A percentile compares a stretch with the other conserved stretches of the same genome.
phyloP scores from a whole-genome alignment of 35 echinoderm and acorn worm species.

The Anneissia japonica region DNA sequence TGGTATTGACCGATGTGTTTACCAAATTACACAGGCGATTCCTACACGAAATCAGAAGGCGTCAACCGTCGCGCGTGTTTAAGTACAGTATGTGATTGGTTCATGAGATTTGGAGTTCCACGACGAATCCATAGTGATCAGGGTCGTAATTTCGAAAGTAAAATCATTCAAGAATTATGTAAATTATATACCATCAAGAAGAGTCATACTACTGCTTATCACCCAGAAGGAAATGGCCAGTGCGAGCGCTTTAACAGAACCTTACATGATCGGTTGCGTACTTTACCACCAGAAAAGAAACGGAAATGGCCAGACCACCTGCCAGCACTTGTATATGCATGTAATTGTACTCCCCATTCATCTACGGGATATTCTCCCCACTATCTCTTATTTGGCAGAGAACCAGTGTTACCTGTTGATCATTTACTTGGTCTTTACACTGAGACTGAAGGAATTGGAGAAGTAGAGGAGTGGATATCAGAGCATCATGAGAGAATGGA shows the following conservation, averaged over 20 bases:
- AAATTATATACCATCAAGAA: conserved; percentile 25
- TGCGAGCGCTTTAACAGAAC: conserved; percentile 25
- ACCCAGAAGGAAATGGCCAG: not conserved
- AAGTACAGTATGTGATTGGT: conserved; percentile 16
- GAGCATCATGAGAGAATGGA: conserved; percentile 46
- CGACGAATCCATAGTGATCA: conserved; percentile 19
- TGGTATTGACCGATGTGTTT: conserved; percentile 29
- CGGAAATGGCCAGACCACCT: conserved; percentile 45
- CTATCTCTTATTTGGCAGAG: conserved; percentile 77
- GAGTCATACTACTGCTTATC: not conserved
- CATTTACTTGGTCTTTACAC: conserved; percentile 9
- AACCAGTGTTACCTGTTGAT: conserved; percentile 49
- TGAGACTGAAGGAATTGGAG: not conserved
- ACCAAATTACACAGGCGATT: conserved; percentile 37
- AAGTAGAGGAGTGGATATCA: conserved; percentile 16
- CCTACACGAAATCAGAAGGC: conserved; percentile 30
- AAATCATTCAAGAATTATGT: not conserved
- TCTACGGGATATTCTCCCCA: conserved; percentile 59
- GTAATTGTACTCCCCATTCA: conserved; percentile 48
- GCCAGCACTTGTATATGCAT: conserved; percentile 54
- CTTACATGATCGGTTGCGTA: conserved; percentile 1
- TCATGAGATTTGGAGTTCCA: conserved; percentile 23
- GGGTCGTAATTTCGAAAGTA: conserved; percentile 24
- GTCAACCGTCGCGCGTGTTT: conserved; percentile 1
- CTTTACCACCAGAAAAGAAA: conserved; percentile 34